Evolutionary conservation across 2,113 vertebrate species (phyloP), one percentile per base, ranked within the genome.

Genomic region (Tenebrosternarchus preto): DNA sequence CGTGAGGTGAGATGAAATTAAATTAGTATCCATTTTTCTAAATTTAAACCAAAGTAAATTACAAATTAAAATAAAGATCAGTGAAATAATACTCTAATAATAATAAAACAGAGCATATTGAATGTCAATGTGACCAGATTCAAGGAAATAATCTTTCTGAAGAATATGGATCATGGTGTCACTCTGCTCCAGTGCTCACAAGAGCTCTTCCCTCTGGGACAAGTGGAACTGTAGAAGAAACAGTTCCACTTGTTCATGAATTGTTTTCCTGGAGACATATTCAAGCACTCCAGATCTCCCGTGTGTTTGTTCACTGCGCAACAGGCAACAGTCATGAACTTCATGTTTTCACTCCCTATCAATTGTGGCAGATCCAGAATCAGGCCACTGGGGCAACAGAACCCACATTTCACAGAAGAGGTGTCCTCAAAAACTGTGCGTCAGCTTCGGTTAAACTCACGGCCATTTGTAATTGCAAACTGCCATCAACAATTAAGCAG

Each of bases 401-500:
- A 66, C 70, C 67, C 76, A n/a, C 33, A 61, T 78, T 78, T 87
- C 46, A 36, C 66, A 66, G 50, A 80, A 27, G 55, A 83, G 79
- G 57, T 80, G 76, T 77, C 81, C 80, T 77, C 69, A 71, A 53
- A n/a, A 77, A 76, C 55, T 66, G 66, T 55, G 27, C 71, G 82
- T 82, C 82, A 82, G 57, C 82, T 64, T 77, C 59, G 60, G 46
- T 86, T 82, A 82, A 53, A 83, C 67, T 53, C 69, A 67, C 70
- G 33, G 36, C 78, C 71, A 33, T 29, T 70, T 56, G 33, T 82
- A 66, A 83, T 75, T 80, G 75, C 71, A 50, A 50, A 66, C 70
- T 60, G 59, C 82, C 85, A 75, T 78, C 74, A 69, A 46, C 50
- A 80, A 86, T 86, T 80, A 82, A 84, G 56, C 33, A 75, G 68